Evolutionary conservation across 1,140 invertebrate species (phyloP), one percentile per base, ranked within the genome.

Genomic region (Drosophila sp.): DNA sequence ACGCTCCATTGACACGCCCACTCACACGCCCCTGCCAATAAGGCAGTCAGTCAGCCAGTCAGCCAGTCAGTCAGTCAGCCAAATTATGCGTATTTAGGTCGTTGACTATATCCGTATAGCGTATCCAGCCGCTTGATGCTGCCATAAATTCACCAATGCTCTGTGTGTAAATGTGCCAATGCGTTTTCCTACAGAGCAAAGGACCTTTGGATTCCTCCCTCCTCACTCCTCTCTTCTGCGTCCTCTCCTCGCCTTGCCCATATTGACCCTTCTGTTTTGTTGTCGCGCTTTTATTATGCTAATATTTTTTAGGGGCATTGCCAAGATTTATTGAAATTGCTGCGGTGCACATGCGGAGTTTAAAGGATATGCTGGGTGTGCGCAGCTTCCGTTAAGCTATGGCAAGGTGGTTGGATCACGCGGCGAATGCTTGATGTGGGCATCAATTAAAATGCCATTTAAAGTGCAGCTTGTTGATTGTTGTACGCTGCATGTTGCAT

Each of bases 241-340:
- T 1, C 6, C 13, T 0, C 4, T 40, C 43, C 27, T 34, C 13
- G 40, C 25, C 18, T 36, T 25, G 45, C 34, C 18, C 13, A 83
- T 89, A 82, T 89, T 89, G 83, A 89, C 83, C 83, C 83, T 89
- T 89, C 83, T 89, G 84, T 72, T 89, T 83, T 79, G 62, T 73
- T 73, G 79, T 89, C 76, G 83, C 84, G 84, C 66, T 89, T 89
- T 89, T 89, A 89, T 89, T 89, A 89, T 89, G 84, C 83, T 89
- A 89, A 89, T 89, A 89, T 89, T 89, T 89, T 89, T 72, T 79
- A 59, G 57, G 76, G 66, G 32, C 78, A 82, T 79, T 89, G 72
- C 46, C 69, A 89, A 89, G 76, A 89, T 89, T 89, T 89, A 89
- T 89, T 89, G 76, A 89, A 89, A 89, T 89, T 76, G 78, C 83